A percentile compares a stretch with the other conserved stretches of the same genome.
phyloP scores from a whole-genome alignment of 2,113 vertebrate genomes.

The Cepphus grylle region DNA sequence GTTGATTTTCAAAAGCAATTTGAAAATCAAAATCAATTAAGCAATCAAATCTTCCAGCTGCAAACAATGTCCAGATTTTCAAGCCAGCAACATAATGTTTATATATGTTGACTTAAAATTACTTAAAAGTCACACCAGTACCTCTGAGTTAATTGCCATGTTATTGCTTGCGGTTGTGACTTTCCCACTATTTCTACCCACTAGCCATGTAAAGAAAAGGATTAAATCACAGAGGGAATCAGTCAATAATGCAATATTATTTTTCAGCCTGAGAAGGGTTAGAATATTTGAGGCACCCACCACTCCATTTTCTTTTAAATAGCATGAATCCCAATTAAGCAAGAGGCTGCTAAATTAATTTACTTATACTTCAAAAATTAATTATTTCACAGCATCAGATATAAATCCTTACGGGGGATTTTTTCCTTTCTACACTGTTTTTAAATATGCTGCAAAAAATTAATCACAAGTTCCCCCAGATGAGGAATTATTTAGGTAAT shows the following conservation, averaged over 20 bases:
- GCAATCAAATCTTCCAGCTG: background rate
- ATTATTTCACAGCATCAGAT: background rate
- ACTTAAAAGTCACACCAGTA: background rate
- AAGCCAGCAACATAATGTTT: background rate
- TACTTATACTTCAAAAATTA: background rate
- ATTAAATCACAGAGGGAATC: background rate
- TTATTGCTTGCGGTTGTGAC: background rate
- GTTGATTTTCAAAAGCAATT: slow-evolving; percentile 27
- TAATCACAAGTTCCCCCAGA: background rate
- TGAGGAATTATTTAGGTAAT: background rate
- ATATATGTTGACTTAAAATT: background rate
- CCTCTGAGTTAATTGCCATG: background rate
- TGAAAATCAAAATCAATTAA: slow-evolving; percentile 42
- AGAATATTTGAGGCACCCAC: background rate
- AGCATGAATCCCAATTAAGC: background rate
- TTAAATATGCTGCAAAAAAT: background rate
- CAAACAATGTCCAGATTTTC: slow-evolving; percentile 21
- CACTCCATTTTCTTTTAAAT: background rate
- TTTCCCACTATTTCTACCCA: background rate
- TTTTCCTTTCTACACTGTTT: background rate
- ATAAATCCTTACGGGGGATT: background rate
- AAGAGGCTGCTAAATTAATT: background rate
- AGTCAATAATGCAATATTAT: background rate
- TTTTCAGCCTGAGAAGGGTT: background rate
- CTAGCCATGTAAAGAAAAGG: background rate